Evolutionary conservation across 2,888 invertebrate species (phyloP).

Genomic region (Drosophila mulleri): DNA sequence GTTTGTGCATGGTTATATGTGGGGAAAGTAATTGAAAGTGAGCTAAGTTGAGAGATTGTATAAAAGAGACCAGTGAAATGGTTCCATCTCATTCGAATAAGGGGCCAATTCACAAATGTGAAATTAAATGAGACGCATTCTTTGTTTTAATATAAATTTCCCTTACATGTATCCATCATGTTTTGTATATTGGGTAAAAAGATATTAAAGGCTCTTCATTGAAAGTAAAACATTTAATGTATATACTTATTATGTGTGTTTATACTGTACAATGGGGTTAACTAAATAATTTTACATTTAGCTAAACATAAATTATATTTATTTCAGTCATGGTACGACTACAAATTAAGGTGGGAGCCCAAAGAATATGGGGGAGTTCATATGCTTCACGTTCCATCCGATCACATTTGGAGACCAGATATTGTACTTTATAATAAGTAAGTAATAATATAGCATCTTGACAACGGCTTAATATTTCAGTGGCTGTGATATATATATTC

Average conservation of each 20-base stretch:
- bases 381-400: constrained; percentile 93
- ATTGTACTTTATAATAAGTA: constrained; percentile 94
- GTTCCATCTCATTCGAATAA: too few relatives aligned
- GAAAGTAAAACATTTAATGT: background rate
- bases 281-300: background rate
- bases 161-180: too few relatives aligned
- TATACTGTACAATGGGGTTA: background rate
- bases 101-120: too few relatives aligned
- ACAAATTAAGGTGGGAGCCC: constrained; percentile 94
- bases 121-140: too few relatives aligned
- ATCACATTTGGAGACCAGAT: constrained; percentile 93
- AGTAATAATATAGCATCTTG: constrained; percentile 74
- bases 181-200: too few relatives aligned
- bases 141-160: too few relatives aligned
- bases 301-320: background rate
- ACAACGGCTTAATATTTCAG: background rate
- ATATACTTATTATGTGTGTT: background rate
- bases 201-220: too few relatives aligned
- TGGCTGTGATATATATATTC: constrained; percentile 2
- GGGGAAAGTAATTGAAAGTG: too few relatives aligned
- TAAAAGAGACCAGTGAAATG: too few relatives aligned
- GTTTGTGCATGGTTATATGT: too few relatives aligned
- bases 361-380: constrained; percentile 93
- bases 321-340: constrained; percentile 92
- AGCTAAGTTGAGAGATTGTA: too few relatives aligned